Evolutionary conservation across 2,888 invertebrate species (phyloP).

Genomic region (Phortica magna): DNA sequence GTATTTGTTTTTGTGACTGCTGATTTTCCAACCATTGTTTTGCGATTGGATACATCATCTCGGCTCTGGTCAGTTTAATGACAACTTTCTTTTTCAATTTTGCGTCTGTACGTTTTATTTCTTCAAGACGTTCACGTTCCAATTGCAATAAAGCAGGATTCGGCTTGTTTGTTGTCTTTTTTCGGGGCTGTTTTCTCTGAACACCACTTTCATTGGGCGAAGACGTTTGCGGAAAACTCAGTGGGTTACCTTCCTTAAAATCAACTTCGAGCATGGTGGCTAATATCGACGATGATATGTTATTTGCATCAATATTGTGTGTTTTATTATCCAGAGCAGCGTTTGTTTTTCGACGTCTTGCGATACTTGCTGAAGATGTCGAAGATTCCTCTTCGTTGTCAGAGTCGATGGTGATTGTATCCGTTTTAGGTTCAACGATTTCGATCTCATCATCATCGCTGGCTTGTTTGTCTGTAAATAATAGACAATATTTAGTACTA

Average conservation of each 20-base stretch:
- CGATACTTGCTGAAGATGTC: slow-evolving; percentile 31
- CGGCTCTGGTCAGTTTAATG: slow-evolving; percentile 68
- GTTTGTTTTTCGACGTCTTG: slow-evolving; percentile 49
- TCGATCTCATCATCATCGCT: slow-evolving; percentile 77
- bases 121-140: slow-evolving; percentile 71
- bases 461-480: slow-evolving; percentile 74
- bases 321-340: slow-evolving; percentile 42
- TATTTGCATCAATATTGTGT: slow-evolving; percentile 57
- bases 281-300: slow-evolving; percentile 67
- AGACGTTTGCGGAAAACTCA: slow-evolving; percentile 33
- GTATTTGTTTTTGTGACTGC: slow-evolving; percentile 19
- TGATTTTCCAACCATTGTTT: slow-evolving; percentile 60
- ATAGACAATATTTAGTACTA: neutral
- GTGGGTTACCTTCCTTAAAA: slow-evolving; percentile 56
- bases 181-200: slow-evolving; percentile 75
- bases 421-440: slow-evolving; percentile 77
- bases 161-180: slow-evolving; percentile 75
- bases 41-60: slow-evolving; percentile 68
- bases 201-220: slow-evolving; percentile 29
- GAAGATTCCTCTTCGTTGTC: slow-evolving; percentile 74
- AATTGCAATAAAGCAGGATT: slow-evolving; percentile 76
- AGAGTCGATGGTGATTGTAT: slow-evolving; percentile 76
- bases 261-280: slow-evolving; percentile 76
- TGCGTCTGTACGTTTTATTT: slow-evolving; percentile 71
- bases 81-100: slow-evolving; percentile 73